Evolutionary conservation across 1,140 invertebrate species (phyloP).

Genomic region (Chlorops oryzae): DNA sequence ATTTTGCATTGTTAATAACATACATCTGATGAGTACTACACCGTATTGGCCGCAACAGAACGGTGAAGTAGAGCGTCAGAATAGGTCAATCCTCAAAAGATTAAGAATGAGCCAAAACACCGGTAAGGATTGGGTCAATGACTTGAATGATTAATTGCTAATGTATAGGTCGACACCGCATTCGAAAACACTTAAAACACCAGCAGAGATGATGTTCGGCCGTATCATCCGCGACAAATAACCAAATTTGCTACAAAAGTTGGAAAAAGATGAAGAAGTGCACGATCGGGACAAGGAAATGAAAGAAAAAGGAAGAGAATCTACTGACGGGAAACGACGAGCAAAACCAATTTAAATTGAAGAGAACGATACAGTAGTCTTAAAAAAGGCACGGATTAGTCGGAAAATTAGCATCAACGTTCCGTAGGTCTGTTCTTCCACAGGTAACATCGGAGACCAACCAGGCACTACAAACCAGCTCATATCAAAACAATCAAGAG

Average conservation of each 20-base stretch:
- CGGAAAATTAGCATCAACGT: too few relatives aligned
- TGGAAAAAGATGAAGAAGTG: slow-evolving; percentile 5
- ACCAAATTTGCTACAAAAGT: background rate
- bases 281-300: slow-evolving; percentile 5
- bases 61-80: slow-evolving; percentile 40
- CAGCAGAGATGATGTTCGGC: slow-evolving; percentile 37
- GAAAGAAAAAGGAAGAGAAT: slow-evolving; percentile 7
- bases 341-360: too few relatives aligned
- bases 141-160: slow-evolving; percentile 25
- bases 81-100: slow-evolving; percentile 30
- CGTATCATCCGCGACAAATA: slow-evolving; percentile 22
- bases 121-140: slow-evolving; percentile 19
- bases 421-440: too few relatives aligned
- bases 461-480: too few relatives aligned
- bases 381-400: too few relatives aligned
- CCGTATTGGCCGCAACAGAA: slow-evolving; percentile 39
- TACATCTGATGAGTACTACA: slow-evolving; percentile 23
- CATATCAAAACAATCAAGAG: too few relatives aligned
- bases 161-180: slow-evolving; percentile 41
- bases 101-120: slow-evolving; percentile 17
- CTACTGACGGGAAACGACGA: too few relatives aligned
- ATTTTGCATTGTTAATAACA: slow-evolving; percentile 21
- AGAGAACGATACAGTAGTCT: too few relatives aligned
- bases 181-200: slow-evolving; percentile 35
- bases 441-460: too few relatives aligned